These are phyloP conservation scores for Isaurus tuberculatus DNA, from an alignment of 92 coral and sea anemone species.

Conservation along the genomic window DNA sequence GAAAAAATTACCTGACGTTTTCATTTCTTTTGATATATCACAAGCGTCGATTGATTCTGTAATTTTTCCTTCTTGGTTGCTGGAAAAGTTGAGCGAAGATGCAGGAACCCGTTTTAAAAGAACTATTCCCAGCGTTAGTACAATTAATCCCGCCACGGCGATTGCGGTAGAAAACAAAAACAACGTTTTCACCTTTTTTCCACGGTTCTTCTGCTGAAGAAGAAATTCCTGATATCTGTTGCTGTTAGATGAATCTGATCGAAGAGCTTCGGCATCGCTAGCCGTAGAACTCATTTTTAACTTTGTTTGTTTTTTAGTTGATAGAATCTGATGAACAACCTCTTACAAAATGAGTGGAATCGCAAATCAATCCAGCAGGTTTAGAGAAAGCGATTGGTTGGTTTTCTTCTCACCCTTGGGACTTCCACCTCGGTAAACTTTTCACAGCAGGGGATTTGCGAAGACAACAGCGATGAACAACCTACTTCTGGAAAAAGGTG, in stretches of 20 bases:
- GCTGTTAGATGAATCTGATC: slow-evolving; percentile 11
- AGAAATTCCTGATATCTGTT: slow-evolving; percentile 39
- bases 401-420: slow-evolving; percentile 16
- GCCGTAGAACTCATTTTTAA: not conserved
- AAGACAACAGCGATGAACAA: slow-evolving; percentile 18
- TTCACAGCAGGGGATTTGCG: slow-evolving; percentile 27
- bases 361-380: slow-evolving; percentile 1
- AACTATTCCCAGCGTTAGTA: slow-evolving; percentile 16
- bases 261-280: slow-evolving; percentile 41
- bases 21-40: slow-evolving; percentile 27
- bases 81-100: not conserved
- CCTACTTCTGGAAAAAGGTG: slow-evolving; percentile 25
- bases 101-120: slow-evolving; percentile 1
- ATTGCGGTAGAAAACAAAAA: slow-evolving; percentile 23
- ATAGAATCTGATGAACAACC: not conserved
- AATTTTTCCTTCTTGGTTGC: not conserved
- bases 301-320: not conserved
- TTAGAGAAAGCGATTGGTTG: slow-evolving; percentile 37
- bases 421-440: not conserved
- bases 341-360: slow-evolving; percentile 1
- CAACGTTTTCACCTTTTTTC: slow-evolving; percentile 7
- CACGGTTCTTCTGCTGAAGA: slow-evolving; percentile 2
- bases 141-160: slow-evolving; percentile 20
- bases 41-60: slow-evolving; percentile 6
- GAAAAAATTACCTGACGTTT: slow-evolving; percentile 18